phyloP scores from a whole-genome alignment of 2,797 vertebrate genomes.

The Sebastes kiyomatsui region DNA sequence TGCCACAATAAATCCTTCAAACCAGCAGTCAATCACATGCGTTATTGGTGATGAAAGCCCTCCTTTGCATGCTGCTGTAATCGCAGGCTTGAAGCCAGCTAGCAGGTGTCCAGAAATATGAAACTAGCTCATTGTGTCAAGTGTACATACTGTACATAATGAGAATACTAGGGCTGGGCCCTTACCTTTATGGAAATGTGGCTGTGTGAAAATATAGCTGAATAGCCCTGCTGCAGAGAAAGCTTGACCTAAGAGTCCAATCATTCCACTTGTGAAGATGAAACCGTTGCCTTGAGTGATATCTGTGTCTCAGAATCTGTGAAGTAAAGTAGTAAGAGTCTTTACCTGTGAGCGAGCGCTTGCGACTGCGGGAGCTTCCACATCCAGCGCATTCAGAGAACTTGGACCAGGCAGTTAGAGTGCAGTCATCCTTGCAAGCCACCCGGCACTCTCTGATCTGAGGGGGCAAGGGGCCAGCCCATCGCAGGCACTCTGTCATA shows the following conservation, averaged over 20 bases:
- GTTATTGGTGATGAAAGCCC: no score
- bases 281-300: background rate
- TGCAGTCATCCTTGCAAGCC: slow-evolving; percentile 93
- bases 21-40: no score
- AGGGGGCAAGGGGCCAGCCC: slow-evolving; percentile 85
- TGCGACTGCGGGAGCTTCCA: slow-evolving; percentile 79
- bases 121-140: no score
- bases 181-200: no score
- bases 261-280: background rate
- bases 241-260: background rate
- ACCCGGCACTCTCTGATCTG: slow-evolving; percentile 85
- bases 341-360: slow-evolving; percentile 89
- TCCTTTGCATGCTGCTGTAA: no score
- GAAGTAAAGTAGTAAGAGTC: background rate
- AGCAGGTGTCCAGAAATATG: no score
- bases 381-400: slow-evolving; percentile 90
- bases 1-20: no score
- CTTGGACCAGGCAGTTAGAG: slow-evolving; percentile 92
- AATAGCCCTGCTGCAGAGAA: background rate
- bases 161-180: no score
- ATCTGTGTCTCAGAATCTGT: background rate
- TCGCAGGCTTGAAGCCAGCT: no score
- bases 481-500: slow-evolving; percentile 85
- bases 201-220: no score
- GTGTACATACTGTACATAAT: no score